Base-by-base conservation (phyloP, 2,113 vertebrate species). In the Engystomops pustulosus region DNA sequence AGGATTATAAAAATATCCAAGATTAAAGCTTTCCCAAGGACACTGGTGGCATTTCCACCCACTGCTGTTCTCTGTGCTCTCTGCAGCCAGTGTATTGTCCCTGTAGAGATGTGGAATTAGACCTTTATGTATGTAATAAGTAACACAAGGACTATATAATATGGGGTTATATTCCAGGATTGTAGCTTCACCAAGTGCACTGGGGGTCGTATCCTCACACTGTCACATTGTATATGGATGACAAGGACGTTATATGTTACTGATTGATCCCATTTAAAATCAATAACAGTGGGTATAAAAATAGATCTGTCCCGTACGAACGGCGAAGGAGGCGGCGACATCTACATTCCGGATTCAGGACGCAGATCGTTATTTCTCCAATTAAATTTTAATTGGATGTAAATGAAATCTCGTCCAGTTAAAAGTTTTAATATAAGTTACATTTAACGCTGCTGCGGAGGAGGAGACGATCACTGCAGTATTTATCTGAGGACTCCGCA, bases 301-400 rank as follows among this genome's bases (percentile, higher is more conserved):
- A 71, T 14, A 71, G 36, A 14, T 10, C 44, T 1, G 4, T 14
- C 4, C 3, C 25, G n/a, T n/a, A n/a, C n/a, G n/a, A n/a, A n/a
- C n/a, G n/a, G n/a, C n/a, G 3, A 38, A 9, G 38, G 7, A 30
- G 11, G 32, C 67, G 18, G 9, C 34, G 11, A 38, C 67, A 23
- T 41, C 20, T 41, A n/a, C 36, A 25, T 44, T 71, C 25, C 4
- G 18, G 14, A 71, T 44, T 23, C 38, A 44, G 20, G 36, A 41
- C 2, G 20, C 68, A 25, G n/a, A 71, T 44, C 68, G n/a, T 44
- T 12, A 44, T 71, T 71, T 23, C 25, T 70, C 67, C 32, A 69
- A 38, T 69, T 36, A 69, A 38, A 7, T 38, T 44, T 71, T 71
- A 71, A 71, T 71, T 71, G 36, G 38, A 71, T 44, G 38, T 44